Conservation (phyloP, 2,797 vertebrate species). For the Rhabdophis nuchalis region DNA sequence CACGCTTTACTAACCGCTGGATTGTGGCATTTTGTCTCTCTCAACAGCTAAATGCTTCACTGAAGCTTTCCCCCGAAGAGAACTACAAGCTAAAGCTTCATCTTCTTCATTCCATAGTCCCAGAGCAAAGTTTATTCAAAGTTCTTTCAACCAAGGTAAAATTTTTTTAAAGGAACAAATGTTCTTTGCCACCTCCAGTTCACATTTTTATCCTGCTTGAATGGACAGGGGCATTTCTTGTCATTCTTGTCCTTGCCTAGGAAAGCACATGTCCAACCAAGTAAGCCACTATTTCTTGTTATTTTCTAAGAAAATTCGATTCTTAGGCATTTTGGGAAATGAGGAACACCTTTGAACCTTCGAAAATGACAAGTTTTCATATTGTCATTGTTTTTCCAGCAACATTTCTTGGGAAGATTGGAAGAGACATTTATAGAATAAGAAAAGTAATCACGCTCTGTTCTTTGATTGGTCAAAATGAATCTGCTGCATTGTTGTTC, state of each 20-base stretch:
- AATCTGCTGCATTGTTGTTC: neutral
- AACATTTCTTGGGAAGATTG: neutral
- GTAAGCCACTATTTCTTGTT: neutral
- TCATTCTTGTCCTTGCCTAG: neutral
- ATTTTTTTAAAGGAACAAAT: slow-evolving; percentile 32
- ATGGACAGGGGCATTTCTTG: neutral
- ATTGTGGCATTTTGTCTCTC: slow-evolving; percentile 40
- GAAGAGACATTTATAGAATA: neutral
- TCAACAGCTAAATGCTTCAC: slow-evolving; percentile 77
- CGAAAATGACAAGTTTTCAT: neutral
- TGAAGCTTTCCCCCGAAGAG: slow-evolving; percentile 83
- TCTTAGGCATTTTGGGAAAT: neutral
- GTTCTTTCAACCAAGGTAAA: slow-evolving; percentile 92
- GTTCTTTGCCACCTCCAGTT: too few species aligned
- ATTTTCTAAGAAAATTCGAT: neutral
- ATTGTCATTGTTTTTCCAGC: neutral
- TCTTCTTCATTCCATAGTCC: slow-evolving; percentile 83
- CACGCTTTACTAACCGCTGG: neutral
- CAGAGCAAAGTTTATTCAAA: slow-evolving; percentile 89
- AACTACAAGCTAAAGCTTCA: slow-evolving; percentile 79
- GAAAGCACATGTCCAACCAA: neutral
- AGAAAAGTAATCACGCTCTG: neutral
- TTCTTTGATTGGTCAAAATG: neutral
- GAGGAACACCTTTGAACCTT: neutral
- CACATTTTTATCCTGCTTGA: neutral